Percentiles rank a stretch among this genome's conserved stretches.
Evolutionary conservation across 2,113 vertebrate genomes (phyloP).

Genomic region (Python bivittatus): DNA sequence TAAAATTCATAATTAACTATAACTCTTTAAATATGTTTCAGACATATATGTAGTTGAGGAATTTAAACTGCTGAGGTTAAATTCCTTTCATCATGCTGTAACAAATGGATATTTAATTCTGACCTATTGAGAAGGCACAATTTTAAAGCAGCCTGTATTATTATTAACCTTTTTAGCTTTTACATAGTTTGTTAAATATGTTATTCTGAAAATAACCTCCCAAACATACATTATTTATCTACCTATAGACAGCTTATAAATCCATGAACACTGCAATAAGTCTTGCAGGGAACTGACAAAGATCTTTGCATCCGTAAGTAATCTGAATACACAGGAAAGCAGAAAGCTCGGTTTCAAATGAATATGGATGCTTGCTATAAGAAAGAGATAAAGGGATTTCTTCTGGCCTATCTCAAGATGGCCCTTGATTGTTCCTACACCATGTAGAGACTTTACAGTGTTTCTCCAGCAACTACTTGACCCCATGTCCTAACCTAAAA

Average conservation of each 20-base stretch:
- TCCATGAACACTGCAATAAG: not conserved
- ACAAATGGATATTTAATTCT: not conserved
- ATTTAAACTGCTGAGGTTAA: not conserved
- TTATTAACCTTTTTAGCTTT: not conserved
- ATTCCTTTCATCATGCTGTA: not conserved
- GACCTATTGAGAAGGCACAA: not conserved
- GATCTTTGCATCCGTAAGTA: not conserved
- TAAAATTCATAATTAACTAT: not conserved
- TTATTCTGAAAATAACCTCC: not conserved
- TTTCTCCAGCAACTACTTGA: not conserved
- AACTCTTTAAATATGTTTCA: not conserved
- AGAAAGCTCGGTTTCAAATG: not conserved
- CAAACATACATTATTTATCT: not conserved
- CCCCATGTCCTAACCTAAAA: not conserved
- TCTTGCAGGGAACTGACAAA: not conserved
- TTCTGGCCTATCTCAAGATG: slow-evolving; percentile 9
- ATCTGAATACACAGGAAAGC: not conserved
- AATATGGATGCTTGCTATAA: not conserved
- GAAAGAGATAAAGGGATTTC: not conserved
- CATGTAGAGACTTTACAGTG: not conserved
- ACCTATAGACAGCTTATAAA: not conserved
- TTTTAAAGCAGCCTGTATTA: not conserved
- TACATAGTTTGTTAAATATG: not conserved
- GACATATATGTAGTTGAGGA: not conserved
- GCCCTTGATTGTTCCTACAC: slow-evolving; percentile 1